Conservation (phyloP, 2,888 invertebrate species). For the Lepas anatifera region DNA sequence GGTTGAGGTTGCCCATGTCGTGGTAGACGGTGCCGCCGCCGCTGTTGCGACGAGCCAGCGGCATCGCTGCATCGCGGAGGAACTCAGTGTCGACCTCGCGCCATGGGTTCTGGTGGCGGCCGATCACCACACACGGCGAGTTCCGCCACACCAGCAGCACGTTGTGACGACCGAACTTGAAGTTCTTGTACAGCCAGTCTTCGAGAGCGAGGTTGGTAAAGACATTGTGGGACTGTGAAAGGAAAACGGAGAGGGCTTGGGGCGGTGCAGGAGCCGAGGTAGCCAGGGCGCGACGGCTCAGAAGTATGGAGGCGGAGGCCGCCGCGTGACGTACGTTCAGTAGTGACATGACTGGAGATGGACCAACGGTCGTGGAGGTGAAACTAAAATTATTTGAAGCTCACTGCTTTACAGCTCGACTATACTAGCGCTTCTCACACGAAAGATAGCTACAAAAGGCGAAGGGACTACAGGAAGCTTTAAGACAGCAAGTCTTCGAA, state of each 20-base stretch:
- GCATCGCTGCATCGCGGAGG: conserved; percentile 51
- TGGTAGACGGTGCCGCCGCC: conserved; percentile 96
- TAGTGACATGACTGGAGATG: not conserved
- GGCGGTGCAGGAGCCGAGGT: conserved; percentile 3
- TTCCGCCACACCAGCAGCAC: conserved; percentile 86
- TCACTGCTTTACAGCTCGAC: too few relatives aligned
- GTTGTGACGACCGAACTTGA: conserved; percentile 67
- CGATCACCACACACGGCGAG: conserved; percentile 87
- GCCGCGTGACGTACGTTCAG: not conserved
- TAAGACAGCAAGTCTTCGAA: conserved; percentile 19
- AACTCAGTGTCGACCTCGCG: conserved; percentile 67
- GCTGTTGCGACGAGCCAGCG: conserved; percentile 77
- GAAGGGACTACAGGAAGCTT: not conserved
- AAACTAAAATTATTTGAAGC: too few relatives aligned
- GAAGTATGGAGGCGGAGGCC: too few relatives aligned
- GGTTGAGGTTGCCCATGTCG: conserved; percentile 82
- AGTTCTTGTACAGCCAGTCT: conserved; percentile 87
- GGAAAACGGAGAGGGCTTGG: conserved; percentile 64
- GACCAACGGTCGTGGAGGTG: not conserved
- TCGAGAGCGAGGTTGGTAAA: conserved; percentile 89
- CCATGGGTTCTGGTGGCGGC: conserved; percentile 95
- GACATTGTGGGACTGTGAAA: conserved; percentile 82
- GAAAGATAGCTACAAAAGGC: not conserved
- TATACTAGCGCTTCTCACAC: not conserved
- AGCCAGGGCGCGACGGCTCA: not conserved